Evolutionary conservation across 2,888 invertebrate species (phyloP).

Genomic region (Papilio demoleus): DNA sequence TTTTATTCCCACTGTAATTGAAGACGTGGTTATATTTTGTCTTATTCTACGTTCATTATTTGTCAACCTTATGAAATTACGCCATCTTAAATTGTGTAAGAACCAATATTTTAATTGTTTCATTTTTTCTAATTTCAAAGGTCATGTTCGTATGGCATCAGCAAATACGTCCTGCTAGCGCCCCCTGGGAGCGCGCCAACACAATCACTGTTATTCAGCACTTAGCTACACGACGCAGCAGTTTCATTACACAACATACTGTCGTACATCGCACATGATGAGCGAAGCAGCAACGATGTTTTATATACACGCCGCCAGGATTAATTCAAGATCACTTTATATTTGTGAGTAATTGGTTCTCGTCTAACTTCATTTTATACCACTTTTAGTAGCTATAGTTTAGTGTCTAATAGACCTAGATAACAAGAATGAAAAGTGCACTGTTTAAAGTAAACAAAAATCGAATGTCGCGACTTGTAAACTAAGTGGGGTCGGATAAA

Average conservation of each 20-base stretch:
- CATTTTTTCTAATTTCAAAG: slow-evolving; percentile 31
- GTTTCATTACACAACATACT: slow-evolving; percentile 42
- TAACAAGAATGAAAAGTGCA: no score
- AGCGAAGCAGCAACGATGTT: slow-evolving; percentile 20
- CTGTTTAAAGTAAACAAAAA: background rate
- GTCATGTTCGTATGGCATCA: slow-evolving; percentile 62
- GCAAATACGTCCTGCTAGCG: slow-evolving; percentile 65
- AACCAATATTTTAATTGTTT: background rate
- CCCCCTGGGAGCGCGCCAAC: slow-evolving; percentile 80
- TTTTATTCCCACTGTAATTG: no score
- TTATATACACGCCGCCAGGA: background rate
- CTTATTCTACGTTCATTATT: no score
- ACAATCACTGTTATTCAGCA: slow-evolving; percentile 81
- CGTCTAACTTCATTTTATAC: slow-evolving; percentile 1
- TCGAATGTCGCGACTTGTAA: background rate
- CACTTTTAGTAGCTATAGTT: background rate
- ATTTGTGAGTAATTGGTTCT: background rate
- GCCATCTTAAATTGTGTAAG: background rate
- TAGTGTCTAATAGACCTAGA: background rate
- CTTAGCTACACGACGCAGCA: slow-evolving; percentile 58
- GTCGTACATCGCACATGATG: slow-evolving; percentile 35
- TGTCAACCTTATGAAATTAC: background rate
- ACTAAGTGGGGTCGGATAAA: slow-evolving; percentile 76
- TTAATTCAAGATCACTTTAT: slow-evolving; percentile 22
- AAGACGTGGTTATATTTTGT: no score